Percentiles rank a stretch among this genome's conserved stretches.
Evolutionary conservation across 2,113 vertebrate species (phyloP).

Genomic region (Mirza zaza): DNA sequence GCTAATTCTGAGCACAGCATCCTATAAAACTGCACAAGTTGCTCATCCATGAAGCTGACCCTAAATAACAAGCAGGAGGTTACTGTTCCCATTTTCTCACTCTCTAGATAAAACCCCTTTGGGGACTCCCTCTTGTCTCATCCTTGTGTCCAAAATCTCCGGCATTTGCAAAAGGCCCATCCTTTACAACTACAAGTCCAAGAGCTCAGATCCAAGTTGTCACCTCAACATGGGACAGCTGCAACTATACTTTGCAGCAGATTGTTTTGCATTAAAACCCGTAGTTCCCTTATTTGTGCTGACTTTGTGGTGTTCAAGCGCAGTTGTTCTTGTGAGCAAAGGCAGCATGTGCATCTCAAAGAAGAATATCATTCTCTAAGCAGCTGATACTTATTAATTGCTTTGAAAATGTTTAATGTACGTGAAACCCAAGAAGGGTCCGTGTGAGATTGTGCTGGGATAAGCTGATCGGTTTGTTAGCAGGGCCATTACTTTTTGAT

Average conservation of each 20-base stretch:
- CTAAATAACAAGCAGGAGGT: background rate
- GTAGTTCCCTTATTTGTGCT: constrained; percentile 27
- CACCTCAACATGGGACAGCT: background rate
- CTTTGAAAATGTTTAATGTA: background rate
- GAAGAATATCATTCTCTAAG: background rate
- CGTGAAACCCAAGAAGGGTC: background rate
- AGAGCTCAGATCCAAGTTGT: background rate
- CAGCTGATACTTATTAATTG: background rate
- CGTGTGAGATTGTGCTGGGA: background rate
- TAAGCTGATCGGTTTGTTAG: background rate
- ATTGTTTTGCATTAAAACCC: background rate
- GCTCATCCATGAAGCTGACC: background rate
- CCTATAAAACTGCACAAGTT: background rate
- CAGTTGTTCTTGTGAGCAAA: constrained; percentile 50
- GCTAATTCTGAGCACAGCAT: background rate
- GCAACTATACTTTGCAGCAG: background rate
- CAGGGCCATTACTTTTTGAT: background rate
- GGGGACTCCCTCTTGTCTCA: background rate
- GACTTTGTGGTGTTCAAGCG: constrained; percentile 47
- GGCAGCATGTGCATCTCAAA: background rate
- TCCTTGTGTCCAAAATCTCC: background rate
- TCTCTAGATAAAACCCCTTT: background rate
- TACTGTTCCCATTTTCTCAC: background rate
- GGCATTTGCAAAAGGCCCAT: background rate
- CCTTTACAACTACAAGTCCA: background rate